These are phyloP conservation scores for Hydrozoanthus tunicans DNA, from an alignment of 64 coral and sea anemone genomes.

Conservation along the genomic window DNA sequence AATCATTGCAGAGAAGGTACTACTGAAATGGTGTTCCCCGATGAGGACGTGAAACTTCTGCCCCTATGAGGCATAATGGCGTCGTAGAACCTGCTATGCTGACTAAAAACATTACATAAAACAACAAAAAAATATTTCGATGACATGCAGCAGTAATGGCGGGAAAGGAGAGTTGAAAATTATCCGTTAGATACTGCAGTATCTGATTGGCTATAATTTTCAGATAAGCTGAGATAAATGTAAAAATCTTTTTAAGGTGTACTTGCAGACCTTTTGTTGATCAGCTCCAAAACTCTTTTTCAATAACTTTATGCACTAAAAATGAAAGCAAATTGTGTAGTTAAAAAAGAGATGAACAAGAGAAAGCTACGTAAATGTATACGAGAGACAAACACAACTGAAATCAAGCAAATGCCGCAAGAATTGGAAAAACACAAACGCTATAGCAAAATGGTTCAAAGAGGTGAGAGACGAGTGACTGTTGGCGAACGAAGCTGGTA, in stretches of 20 bases:
- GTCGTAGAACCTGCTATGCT: not conserved
- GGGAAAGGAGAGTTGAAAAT: too few relatives aligned
- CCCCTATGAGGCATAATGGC: not conserved
- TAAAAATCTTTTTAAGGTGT: not conserved
- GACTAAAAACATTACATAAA: too few relatives aligned
- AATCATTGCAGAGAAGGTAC: not conserved
- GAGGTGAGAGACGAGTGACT: not conserved
- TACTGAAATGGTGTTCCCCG: not conserved
- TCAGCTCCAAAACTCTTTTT: slow-evolving; percentile 50
- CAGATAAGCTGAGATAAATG: not conserved
- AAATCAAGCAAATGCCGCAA: not conserved
- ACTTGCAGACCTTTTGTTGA: slow-evolving; percentile 26
- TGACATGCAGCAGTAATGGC: too few relatives aligned
- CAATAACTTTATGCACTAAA: slow-evolving; percentile 41
- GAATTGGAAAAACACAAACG: not conserved
- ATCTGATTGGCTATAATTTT: not conserved
- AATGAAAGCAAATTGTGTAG: not conserved
- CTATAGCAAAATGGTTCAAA: not conserved
- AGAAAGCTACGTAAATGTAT: not conserved
- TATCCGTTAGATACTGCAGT: too few relatives aligned
- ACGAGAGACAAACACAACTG: not conserved
- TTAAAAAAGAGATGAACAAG: not conserved
- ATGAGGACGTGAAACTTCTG: slow-evolving; percentile 4
- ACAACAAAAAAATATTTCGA: too few relatives aligned
- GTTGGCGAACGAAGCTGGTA: too few relatives aligned